Conservation (phyloP, 2,113 vertebrate species). For the Corydoras sp. region DNA sequence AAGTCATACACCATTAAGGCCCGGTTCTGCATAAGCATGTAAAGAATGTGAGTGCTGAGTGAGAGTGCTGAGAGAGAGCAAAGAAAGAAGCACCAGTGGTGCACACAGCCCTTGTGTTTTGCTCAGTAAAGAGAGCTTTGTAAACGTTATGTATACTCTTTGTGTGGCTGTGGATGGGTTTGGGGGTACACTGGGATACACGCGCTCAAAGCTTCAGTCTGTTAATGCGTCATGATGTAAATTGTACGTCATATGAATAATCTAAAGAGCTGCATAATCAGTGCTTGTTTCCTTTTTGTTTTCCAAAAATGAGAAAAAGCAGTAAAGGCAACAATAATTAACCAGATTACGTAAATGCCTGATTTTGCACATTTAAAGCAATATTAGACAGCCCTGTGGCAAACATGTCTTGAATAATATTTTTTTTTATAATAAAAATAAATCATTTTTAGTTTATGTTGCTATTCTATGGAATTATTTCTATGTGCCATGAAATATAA, state of each 20-base stretch:
- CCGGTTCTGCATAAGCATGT: slow-evolving; percentile 24
- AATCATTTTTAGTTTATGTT: no score
- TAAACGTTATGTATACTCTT: slow-evolving; percentile 16
- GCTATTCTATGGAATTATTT: no score
- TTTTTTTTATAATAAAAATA: no score
- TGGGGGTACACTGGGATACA: slow-evolving; percentile 12
- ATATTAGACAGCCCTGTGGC: no score
- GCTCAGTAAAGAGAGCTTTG: slow-evolving; percentile 33
- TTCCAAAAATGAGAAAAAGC: no score
- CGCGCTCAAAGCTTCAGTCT: slow-evolving; percentile 1
- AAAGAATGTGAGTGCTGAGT: background rate
- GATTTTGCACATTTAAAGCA: no score
- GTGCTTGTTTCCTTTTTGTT: no score
- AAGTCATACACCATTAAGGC: background rate
- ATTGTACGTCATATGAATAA: slow-evolving; percentile 35
- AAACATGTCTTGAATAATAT: no score
- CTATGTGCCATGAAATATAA: no score
- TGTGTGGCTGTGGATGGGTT: slow-evolving; percentile 25
- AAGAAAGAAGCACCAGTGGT: background rate
- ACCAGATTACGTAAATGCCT: no score
- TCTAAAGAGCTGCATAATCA: background rate
- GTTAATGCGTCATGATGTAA: slow-evolving; percentile 24
- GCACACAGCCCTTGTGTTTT: slow-evolving; percentile 16
- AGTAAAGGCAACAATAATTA: no score
- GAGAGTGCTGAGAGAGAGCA: slow-evolving; percentile 18